Evolutionary conservation across 1,140 invertebrate genomes (phyloP), one percentile per base, ranked within the genome.

Genomic region (Triops cancriformis): DNA sequence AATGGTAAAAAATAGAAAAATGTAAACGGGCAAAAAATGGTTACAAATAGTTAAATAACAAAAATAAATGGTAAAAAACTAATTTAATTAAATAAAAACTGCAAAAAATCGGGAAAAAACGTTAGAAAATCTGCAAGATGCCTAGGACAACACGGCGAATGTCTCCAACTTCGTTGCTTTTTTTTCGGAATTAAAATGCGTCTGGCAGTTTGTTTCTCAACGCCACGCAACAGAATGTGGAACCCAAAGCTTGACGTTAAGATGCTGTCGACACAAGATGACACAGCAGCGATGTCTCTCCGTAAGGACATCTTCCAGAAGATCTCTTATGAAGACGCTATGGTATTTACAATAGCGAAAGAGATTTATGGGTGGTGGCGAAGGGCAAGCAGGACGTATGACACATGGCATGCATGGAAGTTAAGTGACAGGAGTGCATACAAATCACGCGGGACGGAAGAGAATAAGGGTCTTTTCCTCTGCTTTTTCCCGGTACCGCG

Each of bases 351-450:
- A 27, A 64, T 64, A 64, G 18, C 51, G 51, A 64, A 10, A 23
- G 10, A 64, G 51, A 64, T 64, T 64, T 64, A 64, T 64, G 51
- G 10, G 9, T 64, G 18, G 51, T 64, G 14, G 51, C 51, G 23
- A 64, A 64, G 23, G 51, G 10, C 14, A 23, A 18, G 51, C 51
- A 64, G n/a, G 51, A 64, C 51, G 51, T 64, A 64, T 9, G 51
- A 64, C 51, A 23, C 23, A 64, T 0, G n/a, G 51, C 51, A 64
- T 64, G 4, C 51, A 23, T 28, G 11, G 26, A 51, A 73, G 79
- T 37, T 43, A 78, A 23, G 75, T 37, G 79, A 77, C 41, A 80
- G 51, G 9, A 64, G 23, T 64, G 51, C 51, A 64, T 64, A 64
- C 51, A 64, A n/a, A 23, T 64, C 51, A 64, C 23, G 1, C 51